Evolutionary conservation across 2,113 vertebrate genomes (phyloP).

Genomic region (Gorsachius goisagi): DNA sequence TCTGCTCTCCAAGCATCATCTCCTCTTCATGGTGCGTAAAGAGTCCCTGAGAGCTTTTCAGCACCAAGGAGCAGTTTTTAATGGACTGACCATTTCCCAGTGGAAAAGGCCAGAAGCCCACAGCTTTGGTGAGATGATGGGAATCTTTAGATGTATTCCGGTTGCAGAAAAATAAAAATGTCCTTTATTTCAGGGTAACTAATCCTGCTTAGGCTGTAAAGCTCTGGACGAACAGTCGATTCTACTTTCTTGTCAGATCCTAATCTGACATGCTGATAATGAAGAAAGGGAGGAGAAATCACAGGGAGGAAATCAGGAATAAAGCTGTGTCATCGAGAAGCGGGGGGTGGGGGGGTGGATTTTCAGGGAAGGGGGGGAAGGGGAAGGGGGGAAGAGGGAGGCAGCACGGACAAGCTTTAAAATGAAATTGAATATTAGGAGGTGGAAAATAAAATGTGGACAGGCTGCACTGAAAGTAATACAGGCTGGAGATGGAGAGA

Average conservation of each 20-base stretch:
- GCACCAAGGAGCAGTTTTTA: neutral
- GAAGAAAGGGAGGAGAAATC: slow-evolving; percentile 43
- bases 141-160: slow-evolving; percentile 6
- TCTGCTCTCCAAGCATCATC: neutral
- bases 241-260: slow-evolving; percentile 64
- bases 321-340: neutral
- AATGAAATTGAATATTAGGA: slow-evolving; percentile 69
- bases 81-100: neutral
- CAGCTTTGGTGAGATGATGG: neutral
- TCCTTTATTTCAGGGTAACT: slow-evolving; percentile 59
- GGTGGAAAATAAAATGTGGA: slow-evolving; percentile 52
- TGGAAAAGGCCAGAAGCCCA: neutral
- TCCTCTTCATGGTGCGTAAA: neutral
- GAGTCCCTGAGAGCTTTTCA: neutral
- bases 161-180: slow-evolving; percentile 61
- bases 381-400: neutral
- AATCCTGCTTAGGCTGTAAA: slow-evolving; percentile 66
- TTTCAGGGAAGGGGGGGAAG: neutral
- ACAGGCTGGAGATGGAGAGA: slow-evolving; percentile 5
- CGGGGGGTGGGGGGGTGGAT: neutral
- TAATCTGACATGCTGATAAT: slow-evolving; percentile 71
- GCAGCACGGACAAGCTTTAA: neutral
- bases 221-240: slow-evolving; percentile 23
- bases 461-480: slow-evolving; percentile 4
- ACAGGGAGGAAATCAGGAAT: neutral